Conservation (phyloP, 1,140 invertebrate genomes). For the Papilio polyxenes region DNA sequence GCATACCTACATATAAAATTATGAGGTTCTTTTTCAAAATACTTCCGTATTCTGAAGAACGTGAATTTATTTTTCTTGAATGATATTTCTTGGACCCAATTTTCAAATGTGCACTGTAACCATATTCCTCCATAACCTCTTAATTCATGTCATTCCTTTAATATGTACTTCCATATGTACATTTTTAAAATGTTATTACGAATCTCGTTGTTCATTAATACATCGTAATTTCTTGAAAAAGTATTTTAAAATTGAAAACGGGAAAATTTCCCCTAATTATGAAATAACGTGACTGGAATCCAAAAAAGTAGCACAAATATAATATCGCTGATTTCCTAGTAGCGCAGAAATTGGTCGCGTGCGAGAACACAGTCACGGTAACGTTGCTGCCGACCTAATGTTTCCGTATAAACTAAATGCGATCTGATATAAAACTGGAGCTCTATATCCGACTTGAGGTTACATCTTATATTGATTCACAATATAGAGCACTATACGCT, state of each 20-base stretch:
- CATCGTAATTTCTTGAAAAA: neutral
- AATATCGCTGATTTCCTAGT: conserved; percentile 21
- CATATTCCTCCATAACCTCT: neutral
- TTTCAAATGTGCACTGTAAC: neutral
- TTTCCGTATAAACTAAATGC: conserved; percentile 24
- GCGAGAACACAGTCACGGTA: conserved; percentile 24
- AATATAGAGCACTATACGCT: neutral
- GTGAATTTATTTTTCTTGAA: too few relatives aligned
- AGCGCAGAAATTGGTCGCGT: conserved; percentile 21
- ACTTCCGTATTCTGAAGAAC: neutral
- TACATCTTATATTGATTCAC: neutral
- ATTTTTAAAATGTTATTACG: neutral
- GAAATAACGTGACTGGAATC: conserved; percentile 7
- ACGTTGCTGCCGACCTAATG: conserved; percentile 21
- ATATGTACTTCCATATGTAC: too few relatives aligned
- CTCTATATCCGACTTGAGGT: conserved; percentile 16
- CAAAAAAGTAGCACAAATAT: neutral
- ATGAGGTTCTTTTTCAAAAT: neutral
- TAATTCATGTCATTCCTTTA: neutral
- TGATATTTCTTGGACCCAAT: neutral
- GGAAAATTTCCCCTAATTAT: neutral
- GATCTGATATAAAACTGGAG: conserved; percentile 21
- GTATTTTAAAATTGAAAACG: neutral
- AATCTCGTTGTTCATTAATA: neutral
- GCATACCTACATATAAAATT: neutral